A percentile compares a stretch with the other conserved stretches of the same genome.
phyloP scores from a whole-genome alignment of 2,797 vertebrate genomes.

The Rhynchotus rufescens region DNA sequence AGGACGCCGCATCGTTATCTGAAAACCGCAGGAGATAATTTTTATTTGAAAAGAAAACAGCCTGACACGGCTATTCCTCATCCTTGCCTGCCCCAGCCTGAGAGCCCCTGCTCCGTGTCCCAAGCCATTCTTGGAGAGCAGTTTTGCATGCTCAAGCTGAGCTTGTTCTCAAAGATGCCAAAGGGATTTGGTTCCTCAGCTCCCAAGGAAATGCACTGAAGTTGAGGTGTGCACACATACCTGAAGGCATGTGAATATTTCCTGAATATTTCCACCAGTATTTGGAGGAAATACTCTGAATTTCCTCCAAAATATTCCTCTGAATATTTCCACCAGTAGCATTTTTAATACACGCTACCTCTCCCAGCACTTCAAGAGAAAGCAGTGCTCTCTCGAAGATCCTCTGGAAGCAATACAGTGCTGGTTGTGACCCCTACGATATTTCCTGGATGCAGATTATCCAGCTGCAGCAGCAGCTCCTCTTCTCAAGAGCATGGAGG shows the following conservation, averaged over 20 bases:
- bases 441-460: fast-evolving
- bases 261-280: not conserved
- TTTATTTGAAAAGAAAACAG: slow-evolving; percentile 58
- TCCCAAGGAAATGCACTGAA: not conserved
- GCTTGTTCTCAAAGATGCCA: not conserved
- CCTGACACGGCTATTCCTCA: not conserved
- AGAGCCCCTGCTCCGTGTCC: not conserved
- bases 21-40: not conserved
- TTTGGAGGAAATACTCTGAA: too few species aligned
- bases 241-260: not conserved
- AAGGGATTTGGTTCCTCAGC: not conserved
- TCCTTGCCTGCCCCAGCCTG: not conserved
- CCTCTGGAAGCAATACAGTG: fast-evolving
- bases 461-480: not conserved
- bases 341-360: not conserved
- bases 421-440: not conserved
- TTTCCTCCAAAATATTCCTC: not conserved
- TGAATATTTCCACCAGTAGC: not conserved
- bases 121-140: not conserved
- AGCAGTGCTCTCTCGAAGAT: not conserved
- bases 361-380: not conserved
- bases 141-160: not conserved
- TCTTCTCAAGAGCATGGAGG: not conserved
- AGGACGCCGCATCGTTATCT: not conserved
- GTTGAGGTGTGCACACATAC: not conserved